Evolutionary conservation across 1,140 invertebrate genomes (phyloP).

Genomic region (Tenebrio molitor): DNA sequence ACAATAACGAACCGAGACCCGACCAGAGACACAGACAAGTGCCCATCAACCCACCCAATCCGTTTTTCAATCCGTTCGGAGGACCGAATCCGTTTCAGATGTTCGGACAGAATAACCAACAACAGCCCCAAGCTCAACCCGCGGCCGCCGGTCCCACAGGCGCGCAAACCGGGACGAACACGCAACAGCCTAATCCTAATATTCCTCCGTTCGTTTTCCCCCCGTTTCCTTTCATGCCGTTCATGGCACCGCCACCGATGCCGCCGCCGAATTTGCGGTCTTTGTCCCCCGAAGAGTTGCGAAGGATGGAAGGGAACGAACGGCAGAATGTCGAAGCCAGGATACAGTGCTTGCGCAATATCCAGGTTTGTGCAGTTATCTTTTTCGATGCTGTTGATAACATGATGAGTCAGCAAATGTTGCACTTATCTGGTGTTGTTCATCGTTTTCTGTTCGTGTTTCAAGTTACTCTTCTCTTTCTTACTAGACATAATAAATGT

Average conservation of each 20-base stretch:
- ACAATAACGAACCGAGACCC: slow-evolving; percentile 63
- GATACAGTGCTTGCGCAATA: slow-evolving; percentile 86
- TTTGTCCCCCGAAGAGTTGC: slow-evolving; percentile 87
- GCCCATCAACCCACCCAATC: slow-evolving; percentile 57
- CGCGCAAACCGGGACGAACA: slow-evolving; percentile 37
- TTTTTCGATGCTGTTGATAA: slow-evolving; percentile 1
- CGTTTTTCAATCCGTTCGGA: slow-evolving; percentile 55
- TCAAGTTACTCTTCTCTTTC: too few species aligned
- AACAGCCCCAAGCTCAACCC: slow-evolving; percentile 46
- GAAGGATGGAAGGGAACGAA: slow-evolving; percentile 89
- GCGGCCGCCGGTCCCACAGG: slow-evolving; percentile 40
- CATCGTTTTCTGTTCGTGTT: too few species aligned
- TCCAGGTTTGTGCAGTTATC: slow-evolving; percentile 69
- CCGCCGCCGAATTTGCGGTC: slow-evolving; percentile 82
- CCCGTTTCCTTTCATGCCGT: slow-evolving; percentile 72
- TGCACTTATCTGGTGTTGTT: too few species aligned
- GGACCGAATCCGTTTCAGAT: slow-evolving; percentile 60
- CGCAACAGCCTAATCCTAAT: slow-evolving; percentile 52
- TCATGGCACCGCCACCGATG: slow-evolving; percentile 78
- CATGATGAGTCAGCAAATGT: too few species aligned
- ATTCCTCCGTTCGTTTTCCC: slow-evolving; percentile 71
- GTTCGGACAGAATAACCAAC: slow-evolving; percentile 30
- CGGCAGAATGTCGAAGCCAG: slow-evolving; percentile 91
- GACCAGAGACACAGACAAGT: slow-evolving; percentile 64
- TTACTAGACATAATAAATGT: too few species aligned